These are phyloP conservation scores for Ormyrus thymus DNA, from an alignment of 2,888 invertebrate genomes.

Conservation along the genomic window DNA sequence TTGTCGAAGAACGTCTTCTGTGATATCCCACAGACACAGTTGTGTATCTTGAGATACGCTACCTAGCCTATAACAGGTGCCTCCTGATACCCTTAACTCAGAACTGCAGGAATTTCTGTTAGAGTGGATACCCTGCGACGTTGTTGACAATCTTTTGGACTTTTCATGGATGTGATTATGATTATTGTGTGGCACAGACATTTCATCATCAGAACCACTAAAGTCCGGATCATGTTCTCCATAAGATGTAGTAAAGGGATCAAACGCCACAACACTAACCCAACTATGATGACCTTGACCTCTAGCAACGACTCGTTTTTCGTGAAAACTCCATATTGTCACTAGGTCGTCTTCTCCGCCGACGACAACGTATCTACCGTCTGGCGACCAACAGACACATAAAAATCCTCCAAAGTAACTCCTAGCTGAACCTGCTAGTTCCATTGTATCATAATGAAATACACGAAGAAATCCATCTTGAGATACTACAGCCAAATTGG, in stretches of 20 bases:
- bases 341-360: constrained; percentile 99
- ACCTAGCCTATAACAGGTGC: constrained; percentile 89
- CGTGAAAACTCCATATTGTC: constrained; percentile 96
- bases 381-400: constrained; percentile 99
- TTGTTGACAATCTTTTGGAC: constrained; percentile 67
- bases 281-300: constrained; percentile 98
- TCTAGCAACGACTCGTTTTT: constrained; percentile 95
- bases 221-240: constrained; percentile 77
- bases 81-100: constrained; percentile 73
- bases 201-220: constrained; percentile 78
- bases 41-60: constrained; percentile 99
- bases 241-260: constrained; percentile 88
- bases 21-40: constrained; percentile 98
- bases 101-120: constrained; percentile 74
- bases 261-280: constrained; percentile 98
- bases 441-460: constrained; percentile 98
- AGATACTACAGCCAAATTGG: constrained; percentile 94
- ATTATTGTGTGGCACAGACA: constrained; percentile 68
- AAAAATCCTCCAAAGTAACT: constrained; percentile 99
- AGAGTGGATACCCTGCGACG: constrained; percentile 68
- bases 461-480: constrained; percentile 96
- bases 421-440: constrained; percentile 92
- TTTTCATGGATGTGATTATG: constrained; percentile 70
- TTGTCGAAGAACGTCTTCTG: constrained; percentile 92
- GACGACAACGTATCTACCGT: constrained; percentile 94